Percentiles rank a stretch among this genome's conserved stretches.
phyloP scores from a whole-genome alignment of 2,888 invertebrate species.

The Lucinisca nassula region DNA sequence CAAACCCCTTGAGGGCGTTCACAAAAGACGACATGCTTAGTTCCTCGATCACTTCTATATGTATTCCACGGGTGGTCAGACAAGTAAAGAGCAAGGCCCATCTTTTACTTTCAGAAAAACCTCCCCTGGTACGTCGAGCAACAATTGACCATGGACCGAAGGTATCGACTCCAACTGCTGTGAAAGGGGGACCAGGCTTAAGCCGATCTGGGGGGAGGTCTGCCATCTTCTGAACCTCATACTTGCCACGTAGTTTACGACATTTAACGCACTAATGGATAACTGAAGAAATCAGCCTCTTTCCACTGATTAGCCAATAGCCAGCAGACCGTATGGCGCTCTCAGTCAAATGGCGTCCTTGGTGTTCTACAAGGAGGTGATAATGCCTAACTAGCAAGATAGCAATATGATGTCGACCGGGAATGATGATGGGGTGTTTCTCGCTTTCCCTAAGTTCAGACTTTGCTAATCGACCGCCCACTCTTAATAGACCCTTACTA shows the following conservation, averaged over 20 bases:
- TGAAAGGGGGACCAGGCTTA: slow-evolving; percentile 56
- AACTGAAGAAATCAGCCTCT: slow-evolving; percentile 13
- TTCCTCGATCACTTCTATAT: slow-evolving; percentile 54
- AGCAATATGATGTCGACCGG: slow-evolving; percentile 41
- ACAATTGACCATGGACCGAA: slow-evolving; percentile 57
- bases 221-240: slow-evolving; percentile 47
- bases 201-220: slow-evolving; percentile 50
- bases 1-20: slow-evolving; percentile 23
- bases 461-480: slow-evolving; percentile 39
- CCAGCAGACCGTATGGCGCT: slow-evolving; percentile 37
- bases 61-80: slow-evolving; percentile 40
- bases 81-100: slow-evolving; percentile 65
- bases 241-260: slow-evolving; percentile 40
- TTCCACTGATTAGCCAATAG: slow-evolving; percentile 37
- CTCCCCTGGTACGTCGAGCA: slow-evolving; percentile 45
- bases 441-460: not conserved
- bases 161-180: slow-evolving; percentile 55
- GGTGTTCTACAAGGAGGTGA: slow-evolving; percentile 39
- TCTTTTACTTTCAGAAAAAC: slow-evolving; percentile 41
- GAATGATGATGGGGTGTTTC: slow-evolving; percentile 46
- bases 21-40: slow-evolving; percentile 42
- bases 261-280: slow-evolving; percentile 37
- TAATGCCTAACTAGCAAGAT: slow-evolving; percentile 27
- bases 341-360: slow-evolving; percentile 50
- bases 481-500: slow-evolving; percentile 30